Percentiles rank a stretch among this genome's conserved stretches.
These are phyloP conservation scores for Chorisops tibialis DNA, from an alignment of 2,888 invertebrate species.

Conservation along the genomic window DNA sequence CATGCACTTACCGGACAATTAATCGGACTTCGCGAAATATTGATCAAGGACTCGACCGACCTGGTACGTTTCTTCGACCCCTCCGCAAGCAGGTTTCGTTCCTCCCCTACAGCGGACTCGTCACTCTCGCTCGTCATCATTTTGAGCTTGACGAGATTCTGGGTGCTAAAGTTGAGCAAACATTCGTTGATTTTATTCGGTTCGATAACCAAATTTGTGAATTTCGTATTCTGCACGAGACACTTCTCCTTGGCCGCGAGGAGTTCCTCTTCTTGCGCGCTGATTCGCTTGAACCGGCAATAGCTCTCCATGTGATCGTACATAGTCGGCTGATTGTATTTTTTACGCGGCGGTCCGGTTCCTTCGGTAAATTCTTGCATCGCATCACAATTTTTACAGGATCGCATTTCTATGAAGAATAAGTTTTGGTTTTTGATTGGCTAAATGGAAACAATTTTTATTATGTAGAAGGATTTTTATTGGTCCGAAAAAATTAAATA, in stretches of 20 bases:
- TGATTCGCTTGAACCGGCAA: conserved; percentile 37
- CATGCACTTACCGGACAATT: conserved; percentile 41
- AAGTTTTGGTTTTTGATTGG: too few species aligned
- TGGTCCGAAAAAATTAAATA: too few species aligned
- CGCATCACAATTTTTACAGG: conserved; percentile 39
- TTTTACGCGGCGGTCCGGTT: conserved; percentile 36
- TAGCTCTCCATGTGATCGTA: conserved; percentile 41
- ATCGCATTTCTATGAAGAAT: conserved; percentile 29
- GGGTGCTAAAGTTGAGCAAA: conserved; percentile 36
- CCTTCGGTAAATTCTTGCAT: conserved; percentile 35
- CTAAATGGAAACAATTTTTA: too few species aligned
- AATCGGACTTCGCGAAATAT: conserved; percentile 40
- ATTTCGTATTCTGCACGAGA: conserved; percentile 37
- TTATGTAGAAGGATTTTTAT: too few species aligned
- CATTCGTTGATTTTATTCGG: conserved; percentile 30
- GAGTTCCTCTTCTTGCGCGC: conserved; percentile 33
- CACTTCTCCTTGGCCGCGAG: conserved; percentile 35
- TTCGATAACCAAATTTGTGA: conserved; percentile 36
- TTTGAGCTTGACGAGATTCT: conserved; percentile 36
- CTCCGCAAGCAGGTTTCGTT: neutral
- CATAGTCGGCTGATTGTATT: conserved; percentile 39
- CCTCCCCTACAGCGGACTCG: conserved; percentile 5
- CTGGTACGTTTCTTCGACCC: neutral
- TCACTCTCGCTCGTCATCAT: conserved; percentile 27
- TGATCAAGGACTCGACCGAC: conserved; percentile 34